Evolutionary conservation across 2,113 vertebrate species (phyloP), one percentile per base, ranked within the genome.

Genomic region (Cryptomyrus ogoouensis): DNA sequence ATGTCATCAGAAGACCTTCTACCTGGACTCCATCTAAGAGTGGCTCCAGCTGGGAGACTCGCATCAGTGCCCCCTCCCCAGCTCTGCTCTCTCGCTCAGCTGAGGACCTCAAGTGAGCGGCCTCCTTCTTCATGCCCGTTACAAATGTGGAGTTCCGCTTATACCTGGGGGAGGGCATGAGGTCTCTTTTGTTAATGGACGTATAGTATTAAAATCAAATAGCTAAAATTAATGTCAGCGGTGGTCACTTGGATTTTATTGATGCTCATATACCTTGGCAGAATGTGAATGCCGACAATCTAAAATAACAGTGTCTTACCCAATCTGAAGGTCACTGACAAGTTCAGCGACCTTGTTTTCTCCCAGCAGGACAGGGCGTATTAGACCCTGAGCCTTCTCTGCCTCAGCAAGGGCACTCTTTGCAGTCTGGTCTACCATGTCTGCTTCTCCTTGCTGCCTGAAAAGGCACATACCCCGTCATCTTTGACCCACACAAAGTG

Each of bases 391-490:
- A 0, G 95, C 96, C 86, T 95, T 94, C 90, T 90, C n/a, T 0
- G 96, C 94, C 0, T 96, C 95, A 0, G 92, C 92, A 89, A 92
- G 91, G 0, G 96, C 96, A 0, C 87, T 93, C 56, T 58, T 92
- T 0, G 94, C 93, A 0, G 92, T 95, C 15, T 80, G 93, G 27
- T 96, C 94, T 0, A 97, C 93, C 1, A 49, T 46, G 15, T 47
- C 92, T 2, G 97, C 96, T 0, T 94, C 93, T 0, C 92, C 93
- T 0, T 91, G 39, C 2, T 98, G 98, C 90, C 98, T 99, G 93
- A 74, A 89, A 85, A 66, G 13, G n/a, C 77, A 5, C 2, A 39
- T 1, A 31, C 21, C 7, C 39, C 24, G 13, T n/a, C 10, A 21
- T 89, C 19, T 89, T 13, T 89, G 2, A 88, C 53, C 13, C 53